Evolutionary conservation across 2,113 vertebrate species (phyloP), one percentile per base, ranked within the genome.

Genomic region (Pardalotus punctatus): DNA sequence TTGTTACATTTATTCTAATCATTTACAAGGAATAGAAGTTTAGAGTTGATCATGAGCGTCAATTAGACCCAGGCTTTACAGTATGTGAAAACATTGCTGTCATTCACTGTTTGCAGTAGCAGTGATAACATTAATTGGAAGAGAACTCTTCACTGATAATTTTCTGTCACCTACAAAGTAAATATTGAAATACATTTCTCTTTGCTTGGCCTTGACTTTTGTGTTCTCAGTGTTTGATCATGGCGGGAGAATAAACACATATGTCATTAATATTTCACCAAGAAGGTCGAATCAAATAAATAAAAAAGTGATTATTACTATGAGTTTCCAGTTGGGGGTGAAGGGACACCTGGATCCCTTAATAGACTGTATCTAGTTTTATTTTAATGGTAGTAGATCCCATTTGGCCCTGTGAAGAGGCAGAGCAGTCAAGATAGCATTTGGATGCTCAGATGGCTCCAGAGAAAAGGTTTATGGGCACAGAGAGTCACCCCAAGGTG

Each of bases 181-280:
- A 96, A 96, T 84, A 91, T 31, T 91, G 73, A 96, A 93, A 91
- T 43, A 76, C 7, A 17, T 60, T 53, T 92, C 40, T 76, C 53
- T 89, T 27, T 74, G 56, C 48, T 93, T 89, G 48, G 64, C 58
- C 53, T 82, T 87, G 83, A 29, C 42, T 92, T 94, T 67, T 89
- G 28, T 81, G 42, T 69, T 89, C 57, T 76, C 35, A 38, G 35
- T 11, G 4, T 87, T 91, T 81, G 73, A 85, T 78, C 45, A 48
- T 7, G 29, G 29, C 36, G 79, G 7, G 25, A 87, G 20, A 91
- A 87, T 66, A 93, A 87, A 82, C 50, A 91, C 42, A 35, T 84
- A 54, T 65, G 31, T 33, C 69, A 82, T 87, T 94, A 94, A 57
- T 96, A 81, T 71, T 89, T 94, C 61, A 89, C 28, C 28, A 69